Evolutionary conservation across 2,888 invertebrate genomes (phyloP).

Genomic region (Branchellion lobata): DNA sequence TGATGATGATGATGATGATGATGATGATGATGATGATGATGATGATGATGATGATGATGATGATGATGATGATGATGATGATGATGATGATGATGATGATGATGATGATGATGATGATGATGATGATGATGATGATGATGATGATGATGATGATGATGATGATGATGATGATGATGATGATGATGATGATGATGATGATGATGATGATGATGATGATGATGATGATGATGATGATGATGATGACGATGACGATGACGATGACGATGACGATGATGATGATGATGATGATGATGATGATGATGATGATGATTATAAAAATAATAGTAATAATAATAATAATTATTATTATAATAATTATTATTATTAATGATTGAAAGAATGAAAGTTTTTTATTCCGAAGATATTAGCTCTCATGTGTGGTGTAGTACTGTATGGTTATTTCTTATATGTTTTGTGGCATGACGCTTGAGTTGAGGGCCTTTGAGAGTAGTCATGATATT

Average conservation of each 20-base stretch:
- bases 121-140: conserved; percentile 35
- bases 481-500: too few relatives aligned
- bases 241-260: conserved; percentile 8
- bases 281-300: conserved; percentile 13
- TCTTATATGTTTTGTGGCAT: too few relatives aligned
- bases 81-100: conserved; percentile 37
- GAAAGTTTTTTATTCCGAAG: too few relatives aligned
- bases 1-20: conserved; percentile 35
- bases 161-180: conserved; percentile 39
- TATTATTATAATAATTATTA: conserved; percentile 12
- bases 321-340: conserved; percentile 13
- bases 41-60: conserved; percentile 27
- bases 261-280: conserved; percentile 7
- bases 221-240: conserved; percentile 13
- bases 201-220: conserved; percentile 36
- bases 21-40: conserved; percentile 32
- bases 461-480: too few relatives aligned
- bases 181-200: conserved; percentile 42
- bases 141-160: conserved; percentile 37
- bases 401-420: too few relatives aligned
- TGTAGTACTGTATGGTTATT: too few relatives aligned
- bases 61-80: conserved; percentile 23
- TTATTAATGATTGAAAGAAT: neutral
- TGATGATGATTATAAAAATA: too few relatives aligned
- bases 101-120: conserved; percentile 37